Evolutionary conservation across 1,140 invertebrate genomes (phyloP).

Genomic region (Diachasma alloeum): DNA sequence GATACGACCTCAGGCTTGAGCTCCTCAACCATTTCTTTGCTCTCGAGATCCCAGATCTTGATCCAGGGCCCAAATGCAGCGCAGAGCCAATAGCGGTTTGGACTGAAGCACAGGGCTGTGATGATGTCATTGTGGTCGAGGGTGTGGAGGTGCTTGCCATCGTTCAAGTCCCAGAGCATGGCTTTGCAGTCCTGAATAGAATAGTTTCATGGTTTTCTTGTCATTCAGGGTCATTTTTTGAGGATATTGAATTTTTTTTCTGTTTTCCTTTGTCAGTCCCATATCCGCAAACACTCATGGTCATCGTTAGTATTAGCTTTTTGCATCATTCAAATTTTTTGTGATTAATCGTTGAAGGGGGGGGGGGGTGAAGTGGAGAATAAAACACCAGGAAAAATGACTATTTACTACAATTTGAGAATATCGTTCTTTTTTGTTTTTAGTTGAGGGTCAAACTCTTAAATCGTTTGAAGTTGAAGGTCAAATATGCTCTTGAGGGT

Average conservation of each 20-base stretch:
- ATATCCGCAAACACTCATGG: slow-evolving; percentile 62
- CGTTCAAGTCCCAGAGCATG: slow-evolving; percentile 99
- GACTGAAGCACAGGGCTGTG: slow-evolving; percentile 98
- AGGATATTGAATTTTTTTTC: neutral
- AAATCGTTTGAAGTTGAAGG: no score
- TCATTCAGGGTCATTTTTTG: neutral
- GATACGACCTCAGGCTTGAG: slow-evolving; percentile 92
- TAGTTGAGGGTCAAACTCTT: no score
- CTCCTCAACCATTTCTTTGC: slow-evolving; percentile 99
- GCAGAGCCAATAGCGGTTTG: slow-evolving; percentile 99
- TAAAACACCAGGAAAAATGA: no score
- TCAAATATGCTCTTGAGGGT: no score
- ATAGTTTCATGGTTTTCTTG: slow-evolving; percentile 22
- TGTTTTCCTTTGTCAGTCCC: slow-evolving; percentile 49
- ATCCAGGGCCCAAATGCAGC: slow-evolving; percentile 99
- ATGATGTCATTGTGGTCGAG: slow-evolving; percentile 98
- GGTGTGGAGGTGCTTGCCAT: slow-evolving; percentile 99
- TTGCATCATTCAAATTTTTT: slow-evolving; percentile 33
- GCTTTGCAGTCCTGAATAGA: slow-evolving; percentile 89
- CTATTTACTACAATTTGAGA: neutral
- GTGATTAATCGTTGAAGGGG: neutral
- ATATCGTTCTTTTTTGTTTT: neutral
- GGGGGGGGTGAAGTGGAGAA: no score
- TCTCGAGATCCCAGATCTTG: slow-evolving; percentile 99
- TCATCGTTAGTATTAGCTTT: slow-evolving; percentile 49